Percentiles rank a stretch among this genome's conserved stretches.
Conservation (phyloP, 2,113 vertebrate genomes). For the Tonatia bakeri region DNA sequence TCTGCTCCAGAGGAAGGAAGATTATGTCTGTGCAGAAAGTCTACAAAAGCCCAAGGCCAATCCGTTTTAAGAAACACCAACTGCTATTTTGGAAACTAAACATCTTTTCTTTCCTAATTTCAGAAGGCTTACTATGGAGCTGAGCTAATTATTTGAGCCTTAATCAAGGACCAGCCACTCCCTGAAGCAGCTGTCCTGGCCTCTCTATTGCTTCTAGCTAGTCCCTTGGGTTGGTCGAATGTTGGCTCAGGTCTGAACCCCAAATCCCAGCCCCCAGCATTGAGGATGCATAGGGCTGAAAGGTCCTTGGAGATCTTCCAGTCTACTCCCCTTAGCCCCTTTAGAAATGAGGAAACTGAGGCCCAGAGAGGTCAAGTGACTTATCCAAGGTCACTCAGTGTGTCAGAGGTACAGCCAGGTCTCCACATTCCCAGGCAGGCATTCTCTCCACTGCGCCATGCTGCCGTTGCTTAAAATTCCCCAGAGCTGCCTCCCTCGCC, state of each 20-base stretch:
- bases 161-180: constrained; percentile 67
- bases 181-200: constrained; percentile 68
- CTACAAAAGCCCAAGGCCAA: constrained; percentile 32
- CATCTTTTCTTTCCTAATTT: constrained; percentile 67
- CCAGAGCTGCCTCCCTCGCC: constrained; percentile 34
- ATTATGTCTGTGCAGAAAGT: not conserved
- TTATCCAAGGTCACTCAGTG: constrained; percentile 15
- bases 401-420: constrained; percentile 6
- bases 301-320: constrained; percentile 48
- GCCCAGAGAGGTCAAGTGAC: constrained; percentile 25
- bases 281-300: not conserved
- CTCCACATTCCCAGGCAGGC: constrained; percentile 48
- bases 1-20: not conserved
- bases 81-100: constrained; percentile 65
- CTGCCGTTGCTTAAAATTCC: constrained; percentile 59
- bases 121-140: constrained; percentile 49
- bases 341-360: constrained; percentile 45
- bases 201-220: constrained; percentile 32
- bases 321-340: not conserved
- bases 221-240: constrained; percentile 39
- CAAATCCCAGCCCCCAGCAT: constrained; percentile 2
- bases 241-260: constrained; percentile 48
- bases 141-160: constrained; percentile 69
- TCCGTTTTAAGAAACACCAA: constrained; percentile 11
- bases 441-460: not conserved